Percentiles rank a stretch among this genome's conserved stretches.
Evolutionary conservation across 1,140 invertebrate genomes (phyloP).

Genomic region (Patella vulgata): DNA sequence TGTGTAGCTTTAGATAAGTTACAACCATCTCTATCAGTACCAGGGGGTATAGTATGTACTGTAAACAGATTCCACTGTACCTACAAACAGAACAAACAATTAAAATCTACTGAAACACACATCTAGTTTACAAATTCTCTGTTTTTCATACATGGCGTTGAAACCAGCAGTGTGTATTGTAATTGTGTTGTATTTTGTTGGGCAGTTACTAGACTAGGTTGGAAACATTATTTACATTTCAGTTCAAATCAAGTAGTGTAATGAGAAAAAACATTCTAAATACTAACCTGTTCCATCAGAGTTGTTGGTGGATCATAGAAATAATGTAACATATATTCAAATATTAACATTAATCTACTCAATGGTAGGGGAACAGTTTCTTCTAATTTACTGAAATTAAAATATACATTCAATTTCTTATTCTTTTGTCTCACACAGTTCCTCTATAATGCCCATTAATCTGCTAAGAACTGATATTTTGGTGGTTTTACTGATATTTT

Average conservation of each 20-base stretch:
- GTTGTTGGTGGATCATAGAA: constrained; percentile 80
- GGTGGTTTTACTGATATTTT: too few species aligned
- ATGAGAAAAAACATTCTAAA: too few species aligned
- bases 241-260: too few species aligned
- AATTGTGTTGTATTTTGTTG: too few species aligned
- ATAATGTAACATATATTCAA: constrained; percentile 95
- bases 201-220: too few species aligned
- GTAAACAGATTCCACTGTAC: constrained; percentile 88
- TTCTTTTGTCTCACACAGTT: too few species aligned
- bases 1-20: constrained; percentile 69
- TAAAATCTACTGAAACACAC: background rate
- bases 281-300: constrained; percentile 69
- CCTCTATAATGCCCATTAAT: too few species aligned
- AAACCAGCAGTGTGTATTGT: too few species aligned
- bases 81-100: constrained; percentile 65
- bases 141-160: background rate
- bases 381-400: constrained; percentile 46
- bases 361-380: constrained; percentile 76
- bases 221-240: too few species aligned
- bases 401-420: constrained; percentile 11
- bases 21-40: constrained; percentile 34
- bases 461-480: background rate
- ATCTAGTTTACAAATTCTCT: background rate
- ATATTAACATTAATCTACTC: constrained; percentile 84
- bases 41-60: constrained; percentile 54